Base-by-base conservation (phyloP, 2,113 vertebrate genomes). In the Dipodomys spectabilis region DNA sequence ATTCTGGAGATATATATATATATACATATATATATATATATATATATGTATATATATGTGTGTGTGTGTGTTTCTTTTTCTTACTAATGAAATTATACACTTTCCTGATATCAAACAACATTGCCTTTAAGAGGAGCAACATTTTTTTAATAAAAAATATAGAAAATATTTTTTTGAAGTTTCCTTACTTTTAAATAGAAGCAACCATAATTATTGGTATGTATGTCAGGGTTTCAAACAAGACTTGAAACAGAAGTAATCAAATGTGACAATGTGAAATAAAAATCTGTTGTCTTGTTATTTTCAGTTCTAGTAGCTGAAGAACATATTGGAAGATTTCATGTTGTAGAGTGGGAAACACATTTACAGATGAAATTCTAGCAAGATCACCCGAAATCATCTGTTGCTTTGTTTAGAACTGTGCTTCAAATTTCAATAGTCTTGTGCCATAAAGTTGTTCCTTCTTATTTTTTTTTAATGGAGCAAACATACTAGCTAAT, bases 241-340 rank as follows among this genome's bases (percentile, higher is more conserved):
- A 95, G 84, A 85, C 39, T 93, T 91, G 60, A 95, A 93, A 94
- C 32, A 96, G 84, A 95, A 92, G 60, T 82, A 95, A 96, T 96
- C 45, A 62, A 82, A 95, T 95, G 88, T 96, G 95, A 95, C 88
- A 96, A 92, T 94, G 82, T 93, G 93, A 93, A 92, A 88, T 91
- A 80, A 94, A 97, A 95, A 89, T 97, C 95, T 97, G 88, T 95
- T 96, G 64, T 89, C 72, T 89, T 92, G n/a, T 67, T 97, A 96
- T 92, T 95, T 96, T 96, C 81, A 96, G 82, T 64, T 78, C 69
- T 74, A 67, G 64, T 84, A 88, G 68, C 57, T 91, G n/a, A 94
- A 83, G 93, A 96, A 95, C 90, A 91, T 96, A 94, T 94, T 97
- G 94, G 86, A 84, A 94, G 86, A 74, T 67, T 91, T 30, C 72